Evolutionary conservation across 30 jellyfish, hydroid and myxozoan genomes (phyloP), one percentile per base, ranked within the genome.

Genomic region (Cassiopea xamachana): DNA sequence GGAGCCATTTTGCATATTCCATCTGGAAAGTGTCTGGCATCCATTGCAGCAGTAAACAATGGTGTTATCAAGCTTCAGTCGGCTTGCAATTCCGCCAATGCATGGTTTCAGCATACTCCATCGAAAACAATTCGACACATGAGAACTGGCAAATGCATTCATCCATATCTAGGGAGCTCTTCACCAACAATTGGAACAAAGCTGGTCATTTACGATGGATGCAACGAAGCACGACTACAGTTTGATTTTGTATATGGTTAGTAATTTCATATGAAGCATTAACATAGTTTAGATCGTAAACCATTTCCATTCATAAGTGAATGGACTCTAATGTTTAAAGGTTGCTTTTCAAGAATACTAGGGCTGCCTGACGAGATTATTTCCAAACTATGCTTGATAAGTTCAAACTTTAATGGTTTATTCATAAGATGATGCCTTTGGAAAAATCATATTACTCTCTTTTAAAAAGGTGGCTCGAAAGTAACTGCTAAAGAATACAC

Each of bases 171-270:
- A 1, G 97, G 97, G 1, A 60, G 71, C 19, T 19, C 78, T 15
- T 2, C 77, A 8, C 97, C 97, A 7, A 43, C 81, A 10, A 91
- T 67, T 12, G 94, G 97, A 39, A 91, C 97, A 3, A 27, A 50
- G 45, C 50, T 87, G 44, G 88, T 83, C 55, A 83, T 91, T 44
- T 77, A 91, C 69, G 17, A 43, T 10, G 97, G 97, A 1, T 91
- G 97, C 87, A 83, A 46, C 27, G 87, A 61, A 46, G 48, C 60
- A 47, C 27, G 94, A 72, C 62, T 62, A 72, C 91, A 60, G 39
- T 88, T 88, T 73, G 80, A 82, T 44, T 62, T 64, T 16, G 18
- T 82, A 9, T 2, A 5, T 15, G 82, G 90, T 67, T 5, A n/a
- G 90, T 15, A 48, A 16, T 19, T 43, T 1, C 27, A 64, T 27